Percentiles rank a stretch among this genome's conserved stretches.
phyloP scores from a whole-genome alignment of 2,113 vertebrate species.

The Craseonycteris thonglongyai region DNA sequence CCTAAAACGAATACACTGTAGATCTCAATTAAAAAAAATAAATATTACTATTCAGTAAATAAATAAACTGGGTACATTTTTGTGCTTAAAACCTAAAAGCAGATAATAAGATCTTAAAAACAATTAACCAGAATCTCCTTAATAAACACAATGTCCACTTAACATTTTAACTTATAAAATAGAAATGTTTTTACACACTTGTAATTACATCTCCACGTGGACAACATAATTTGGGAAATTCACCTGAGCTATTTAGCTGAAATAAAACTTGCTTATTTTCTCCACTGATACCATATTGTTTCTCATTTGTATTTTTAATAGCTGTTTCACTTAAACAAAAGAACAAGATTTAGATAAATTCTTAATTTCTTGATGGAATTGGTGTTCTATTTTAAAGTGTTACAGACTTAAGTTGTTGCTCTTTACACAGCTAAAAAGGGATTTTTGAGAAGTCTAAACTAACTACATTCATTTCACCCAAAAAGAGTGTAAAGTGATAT shows the following conservation, averaged over 20 bases:
- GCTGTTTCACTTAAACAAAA: background rate
- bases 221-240: background rate
- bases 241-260: background rate
- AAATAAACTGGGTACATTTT: background rate
- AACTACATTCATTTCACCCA: constrained; percentile 68
- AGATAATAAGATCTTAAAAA: background rate
- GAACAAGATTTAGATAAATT: constrained; percentile 6
- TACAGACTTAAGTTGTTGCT: constrained; percentile 27
- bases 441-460: constrained; percentile 50
- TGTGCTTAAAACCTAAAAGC: background rate
- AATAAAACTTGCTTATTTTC: constrained; percentile 11
- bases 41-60: background rate
- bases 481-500: constrained; percentile 66
- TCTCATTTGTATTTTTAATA: constrained; percentile 1
- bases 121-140: background rate
- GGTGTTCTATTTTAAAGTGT: constrained; percentile 32
- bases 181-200: background rate
- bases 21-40: background rate
- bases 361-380: constrained; percentile 12
- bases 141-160: background rate
- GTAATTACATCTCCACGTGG: background rate
- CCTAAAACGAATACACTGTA: background rate
- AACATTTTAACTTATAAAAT: background rate
- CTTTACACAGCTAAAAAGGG: background rate
- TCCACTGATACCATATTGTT: background rate